phyloP scores from a whole-genome alignment of 2,113 vertebrate genomes.

The Ammodytes dubius region DNA sequence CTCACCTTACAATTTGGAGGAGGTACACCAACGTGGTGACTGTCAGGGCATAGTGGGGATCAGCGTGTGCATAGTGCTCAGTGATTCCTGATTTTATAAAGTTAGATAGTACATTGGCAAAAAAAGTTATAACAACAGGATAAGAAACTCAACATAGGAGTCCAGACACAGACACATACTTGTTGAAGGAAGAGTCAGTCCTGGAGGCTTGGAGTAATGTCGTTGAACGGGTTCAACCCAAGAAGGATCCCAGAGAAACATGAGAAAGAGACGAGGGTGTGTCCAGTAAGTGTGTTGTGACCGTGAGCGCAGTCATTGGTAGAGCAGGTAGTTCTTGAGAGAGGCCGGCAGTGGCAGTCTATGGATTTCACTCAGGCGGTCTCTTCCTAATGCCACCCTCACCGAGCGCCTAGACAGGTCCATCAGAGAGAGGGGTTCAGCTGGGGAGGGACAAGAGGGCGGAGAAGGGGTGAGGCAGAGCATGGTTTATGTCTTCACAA shows the following conservation, averaged over 20 bases:
- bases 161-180: conserved; percentile 64
- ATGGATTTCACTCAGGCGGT: conserved; percentile 92
- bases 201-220: conserved; percentile 68
- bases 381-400: conserved; percentile 93
- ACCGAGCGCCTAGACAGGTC: conserved; percentile 96
- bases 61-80: conserved; percentile 80
- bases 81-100: conserved; percentile 77
- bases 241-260: conserved; percentile 68
- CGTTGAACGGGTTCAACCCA: conserved; percentile 67
- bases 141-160: conserved; percentile 63
- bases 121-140: conserved; percentile 71
- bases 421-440: conserved; percentile 97
- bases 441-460: conserved; percentile 75
- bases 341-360: conserved; percentile 93
- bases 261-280: conserved; percentile 37
- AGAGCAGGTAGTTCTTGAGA: conserved; percentile 98
- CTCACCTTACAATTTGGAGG: conserved; percentile 54
- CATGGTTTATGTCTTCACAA: not conserved
- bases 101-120: conserved; percentile 74
- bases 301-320: conserved; percentile 88
- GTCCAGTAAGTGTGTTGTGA: conserved; percentile 22
- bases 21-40: conserved; percentile 48
- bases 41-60: conserved; percentile 59
- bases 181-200: conserved; percentile 61
- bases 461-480: conserved; percentile 13